Conservation (phyloP, 1,140 invertebrate species). For the Diuraphis noxia region DNA sequence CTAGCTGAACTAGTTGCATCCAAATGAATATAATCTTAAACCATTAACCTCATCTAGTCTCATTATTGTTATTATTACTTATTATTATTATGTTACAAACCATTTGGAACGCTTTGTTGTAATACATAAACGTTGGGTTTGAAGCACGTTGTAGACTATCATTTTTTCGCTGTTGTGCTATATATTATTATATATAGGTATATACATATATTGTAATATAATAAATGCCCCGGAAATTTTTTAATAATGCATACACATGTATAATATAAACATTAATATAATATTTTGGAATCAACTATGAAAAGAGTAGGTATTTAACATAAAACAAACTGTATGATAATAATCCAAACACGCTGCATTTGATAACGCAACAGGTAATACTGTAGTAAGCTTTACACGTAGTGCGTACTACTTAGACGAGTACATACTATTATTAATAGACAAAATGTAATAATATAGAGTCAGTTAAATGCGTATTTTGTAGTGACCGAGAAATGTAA, state of each 20-base stretch:
- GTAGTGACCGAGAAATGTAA: not conserved
- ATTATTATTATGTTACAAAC: slow-evolving; percentile 34
- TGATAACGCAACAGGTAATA: slow-evolving; percentile 15
- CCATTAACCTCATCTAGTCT: slow-evolving; percentile 48
- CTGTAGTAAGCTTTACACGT: not conserved
- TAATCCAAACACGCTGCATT: not conserved
- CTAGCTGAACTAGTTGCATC: slow-evolving; percentile 51
- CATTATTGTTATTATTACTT: slow-evolving; percentile 49
- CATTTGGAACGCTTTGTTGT: slow-evolving; percentile 39
- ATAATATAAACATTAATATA: not conserved
- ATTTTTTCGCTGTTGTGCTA: not conserved
- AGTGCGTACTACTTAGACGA: not conserved
- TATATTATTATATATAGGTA: not conserved
- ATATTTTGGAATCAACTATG: not conserved
- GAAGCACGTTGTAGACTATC: slow-evolving; percentile 47
- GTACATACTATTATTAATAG: not conserved
- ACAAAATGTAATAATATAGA: not conserved
- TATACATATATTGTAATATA: not conserved
- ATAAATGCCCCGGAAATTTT: not conserved
- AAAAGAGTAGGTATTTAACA: not conserved
- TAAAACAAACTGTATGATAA: not conserved
- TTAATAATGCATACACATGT: not conserved
- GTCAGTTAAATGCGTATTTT: not conserved
- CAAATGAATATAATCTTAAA: slow-evolving; percentile 31
- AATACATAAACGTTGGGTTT: slow-evolving; percentile 45